Evolutionary conservation across 2,888 invertebrate species (phyloP).

Genomic region (Antheraea yamamai): DNA sequence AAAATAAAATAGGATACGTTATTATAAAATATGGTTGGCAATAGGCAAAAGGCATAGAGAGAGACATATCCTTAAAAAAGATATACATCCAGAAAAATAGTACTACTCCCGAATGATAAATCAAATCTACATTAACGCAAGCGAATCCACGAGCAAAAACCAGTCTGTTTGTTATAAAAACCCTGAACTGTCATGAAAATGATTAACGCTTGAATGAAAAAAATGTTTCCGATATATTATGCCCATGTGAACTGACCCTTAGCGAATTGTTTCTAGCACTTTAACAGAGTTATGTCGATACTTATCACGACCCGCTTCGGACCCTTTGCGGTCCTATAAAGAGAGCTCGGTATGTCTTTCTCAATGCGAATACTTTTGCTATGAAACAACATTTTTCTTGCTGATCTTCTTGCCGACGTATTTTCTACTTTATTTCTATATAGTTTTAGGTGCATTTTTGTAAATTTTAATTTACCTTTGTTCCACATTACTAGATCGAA

Average conservation of each 20-base stretch:
- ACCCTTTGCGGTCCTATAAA: constrained; percentile 62
- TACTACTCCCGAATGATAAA: no score
- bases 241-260: constrained; percentile 18
- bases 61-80: no score
- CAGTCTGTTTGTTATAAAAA: no score
- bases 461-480: neutral
- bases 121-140: no score
- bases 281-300: constrained; percentile 54
- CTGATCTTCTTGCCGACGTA: neutral
- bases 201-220: neutral
- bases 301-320: constrained; percentile 48
- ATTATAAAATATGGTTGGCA: no score
- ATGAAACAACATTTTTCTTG: constrained; percentile 13
- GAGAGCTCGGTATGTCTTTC: constrained; percentile 55
- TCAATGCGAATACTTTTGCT: constrained; percentile 45
- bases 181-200: neutral
- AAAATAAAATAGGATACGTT: no score
- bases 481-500: constrained; percentile 3
- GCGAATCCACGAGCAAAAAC: no score
- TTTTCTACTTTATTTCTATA: constrained; percentile 9
- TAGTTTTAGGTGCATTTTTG: neutral
- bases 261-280: constrained; percentile 38
- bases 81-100: no score
- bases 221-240: neutral
- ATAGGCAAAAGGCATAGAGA: no score